A percentile compares a stretch with the other conserved stretches of the same genome.
Evolutionary conservation across 1,140 invertebrate genomes (phyloP).

Genomic region (Halesus radiatus): DNA sequence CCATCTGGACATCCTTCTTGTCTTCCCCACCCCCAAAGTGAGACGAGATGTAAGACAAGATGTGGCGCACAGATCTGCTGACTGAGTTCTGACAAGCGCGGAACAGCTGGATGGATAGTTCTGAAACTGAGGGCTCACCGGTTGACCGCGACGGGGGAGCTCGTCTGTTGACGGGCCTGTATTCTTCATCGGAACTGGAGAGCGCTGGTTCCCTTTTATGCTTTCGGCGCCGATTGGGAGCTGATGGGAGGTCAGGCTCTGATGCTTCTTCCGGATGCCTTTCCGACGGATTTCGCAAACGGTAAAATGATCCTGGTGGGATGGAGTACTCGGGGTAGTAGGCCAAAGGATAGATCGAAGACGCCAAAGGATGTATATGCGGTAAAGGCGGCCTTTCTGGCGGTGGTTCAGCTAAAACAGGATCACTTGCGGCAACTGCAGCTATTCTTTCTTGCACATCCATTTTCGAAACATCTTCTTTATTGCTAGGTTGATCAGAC

Average conservation of each 20-base stretch:
- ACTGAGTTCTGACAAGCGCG: slow-evolving; percentile 75
- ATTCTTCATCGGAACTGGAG: slow-evolving; percentile 69
- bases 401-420: slow-evolving; percentile 54
- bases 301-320: slow-evolving; percentile 64
- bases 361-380: slow-evolving; percentile 62
- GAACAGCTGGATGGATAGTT: slow-evolving; percentile 77
- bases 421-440: slow-evolving; percentile 1
- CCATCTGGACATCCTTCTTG: slow-evolving; percentile 80
- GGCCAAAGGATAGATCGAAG: slow-evolving; percentile 64
- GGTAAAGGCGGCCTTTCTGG: slow-evolving; percentile 73
- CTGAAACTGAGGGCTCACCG: slow-evolving; percentile 72
- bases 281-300: slow-evolving; percentile 64
- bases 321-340: slow-evolving; percentile 70
- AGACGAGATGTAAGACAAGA: slow-evolving; percentile 75
- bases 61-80: slow-evolving; percentile 75
- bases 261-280: slow-evolving; percentile 62
- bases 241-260: slow-evolving; percentile 61
- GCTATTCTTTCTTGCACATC: background rate
- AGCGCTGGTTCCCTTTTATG: slow-evolving; percentile 63
- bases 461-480: background rate
- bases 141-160: slow-evolving; percentile 62
- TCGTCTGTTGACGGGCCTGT: slow-evolving; percentile 64
- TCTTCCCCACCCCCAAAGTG: slow-evolving; percentile 72
- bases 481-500: background rate
- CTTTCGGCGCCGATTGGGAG: slow-evolving; percentile 62